Evolutionary conservation across 53 echinoderm and acorn worm species (phyloP), one percentile per base, ranked within the genome.

Genomic region (Paelopatides confundens): DNA sequence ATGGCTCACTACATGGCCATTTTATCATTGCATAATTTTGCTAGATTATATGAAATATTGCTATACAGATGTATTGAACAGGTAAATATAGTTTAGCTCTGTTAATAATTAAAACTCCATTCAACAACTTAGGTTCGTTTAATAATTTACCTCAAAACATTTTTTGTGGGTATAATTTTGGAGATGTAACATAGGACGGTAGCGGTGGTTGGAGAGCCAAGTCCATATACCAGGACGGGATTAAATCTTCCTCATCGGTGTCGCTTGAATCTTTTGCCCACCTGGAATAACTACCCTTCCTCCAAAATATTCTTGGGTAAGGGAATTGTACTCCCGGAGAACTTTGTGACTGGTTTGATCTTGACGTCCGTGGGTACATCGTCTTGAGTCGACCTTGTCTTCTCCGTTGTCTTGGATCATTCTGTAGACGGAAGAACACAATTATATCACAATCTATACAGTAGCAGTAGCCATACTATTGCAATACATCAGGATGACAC

Each of bases 141-240:
- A 2, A 43, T 43, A 43, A 43, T 43, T 43, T n/a, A n/a, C 36
- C 3, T 85, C 63, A 85, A 64, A 62, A 74, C 74, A 74, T 74
- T 46, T 74, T 74, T 36, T 74, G 74, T n/a, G 74, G 74, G 40
- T 74, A 74, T 40, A 74, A 74, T 39, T 74, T 74, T 37, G 74
- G 74, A 40, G 74, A 26, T 74, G 38, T 46, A 28, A 28, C 27
- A 5, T 26, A 27, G 5, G 74, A 39, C 21, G 46, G 13, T 29
- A 40, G 17, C 11, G 74, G 74, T 39, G 74, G 74, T 35, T 58
- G 58, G 58, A 58, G 58, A 6, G 39, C 39, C 29, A 74, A 39
- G 29, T 74, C 74, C 74, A 74, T 74, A 46, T 74, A 74, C 74
- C 74, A 74, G 47, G 40, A 40, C 8, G 74, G 74, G 2, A 74